Percentiles rank a stretch among this genome's conserved stretches.
Conservation (phyloP, 1,140 invertebrate genomes). For the Bombus haemorrhoidalis region DNA sequence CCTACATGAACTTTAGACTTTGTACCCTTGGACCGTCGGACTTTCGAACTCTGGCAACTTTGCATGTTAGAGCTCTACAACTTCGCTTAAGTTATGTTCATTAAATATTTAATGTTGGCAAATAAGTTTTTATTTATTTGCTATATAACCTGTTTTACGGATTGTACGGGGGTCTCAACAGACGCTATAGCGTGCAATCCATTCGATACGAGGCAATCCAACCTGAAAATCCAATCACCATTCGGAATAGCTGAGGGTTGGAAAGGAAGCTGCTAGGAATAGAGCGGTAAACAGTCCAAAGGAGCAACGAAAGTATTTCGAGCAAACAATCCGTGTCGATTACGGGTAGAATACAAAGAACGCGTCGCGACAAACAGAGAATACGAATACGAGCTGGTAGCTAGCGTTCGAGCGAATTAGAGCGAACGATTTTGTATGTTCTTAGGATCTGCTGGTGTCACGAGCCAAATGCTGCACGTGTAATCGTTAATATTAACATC, state of each 20-base stretch:
- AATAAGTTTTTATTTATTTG: background rate
- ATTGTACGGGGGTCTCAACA: background rate
- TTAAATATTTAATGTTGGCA: background rate
- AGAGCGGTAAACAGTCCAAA: background rate
- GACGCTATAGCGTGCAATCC: background rate
- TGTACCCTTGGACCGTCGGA: background rate
- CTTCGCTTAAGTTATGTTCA: background rate
- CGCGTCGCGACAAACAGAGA: background rate
- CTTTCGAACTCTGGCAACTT: background rate
- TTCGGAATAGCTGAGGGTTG: background rate
- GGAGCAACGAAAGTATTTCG: background rate
- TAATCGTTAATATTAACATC: constrained; percentile 20
- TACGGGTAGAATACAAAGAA: background rate
- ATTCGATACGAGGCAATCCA: background rate
- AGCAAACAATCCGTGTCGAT: background rate
- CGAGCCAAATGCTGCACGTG: background rate
- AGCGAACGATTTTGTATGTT: background rate
- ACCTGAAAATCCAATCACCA: constrained; percentile 27
- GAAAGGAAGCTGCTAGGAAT: background rate
- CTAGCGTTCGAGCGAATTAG: background rate
- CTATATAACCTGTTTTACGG: background rate
- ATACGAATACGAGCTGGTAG: background rate
- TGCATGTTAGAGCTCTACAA: background rate
- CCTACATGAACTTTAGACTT: background rate
- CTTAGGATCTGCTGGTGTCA: background rate